A percentile compares a stretch with the other conserved stretches of the same genome.
phyloP scores from a whole-genome alignment of 2,888 invertebrate genomes.

The Orthosia cruda region DNA sequence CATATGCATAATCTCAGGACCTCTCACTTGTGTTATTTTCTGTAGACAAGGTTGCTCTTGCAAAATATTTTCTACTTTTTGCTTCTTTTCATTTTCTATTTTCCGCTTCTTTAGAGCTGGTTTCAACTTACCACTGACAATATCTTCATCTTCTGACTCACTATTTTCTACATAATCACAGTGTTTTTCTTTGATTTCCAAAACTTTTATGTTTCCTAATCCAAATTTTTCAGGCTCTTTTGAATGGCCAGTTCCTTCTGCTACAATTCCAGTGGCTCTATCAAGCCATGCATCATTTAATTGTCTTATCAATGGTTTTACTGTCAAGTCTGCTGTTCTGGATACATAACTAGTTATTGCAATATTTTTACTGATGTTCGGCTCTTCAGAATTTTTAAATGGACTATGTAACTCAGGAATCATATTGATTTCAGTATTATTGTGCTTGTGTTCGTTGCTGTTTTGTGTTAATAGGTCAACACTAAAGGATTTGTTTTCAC shows the following conservation, averaged over 20 bases:
- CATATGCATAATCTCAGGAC: slow-evolving; percentile 12
- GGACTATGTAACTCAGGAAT: slow-evolving; percentile 13
- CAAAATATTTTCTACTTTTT: slow-evolving; percentile 31
- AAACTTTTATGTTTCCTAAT: slow-evolving; percentile 80
- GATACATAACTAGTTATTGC: slow-evolving; percentile 39
- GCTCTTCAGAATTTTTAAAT: slow-evolving; percentile 39
- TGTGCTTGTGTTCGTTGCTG: background rate
- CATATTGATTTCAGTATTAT: slow-evolving; percentile 10
- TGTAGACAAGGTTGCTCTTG: slow-evolving; percentile 46
- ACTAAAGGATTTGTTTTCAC: slow-evolving; percentile 59
- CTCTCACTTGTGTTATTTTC: slow-evolving; percentile 28
- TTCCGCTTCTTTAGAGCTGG: slow-evolving; percentile 92
- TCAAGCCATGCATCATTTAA: slow-evolving; percentile 87
- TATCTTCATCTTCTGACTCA: slow-evolving; percentile 93
- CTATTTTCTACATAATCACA: slow-evolving; percentile 94
- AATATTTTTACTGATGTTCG: slow-evolving; percentile 39
- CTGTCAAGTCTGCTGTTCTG: slow-evolving; percentile 36
- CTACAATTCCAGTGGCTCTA: slow-evolving; percentile 86
- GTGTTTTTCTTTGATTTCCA: slow-evolving; percentile 74
- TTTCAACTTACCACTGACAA: slow-evolving; percentile 84
- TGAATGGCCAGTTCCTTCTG: slow-evolving; percentile 63
- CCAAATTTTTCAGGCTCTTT: slow-evolving; percentile 79
- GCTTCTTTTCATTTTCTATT: slow-evolving; percentile 61
- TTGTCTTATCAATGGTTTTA: slow-evolving; percentile 75
- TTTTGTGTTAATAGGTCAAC: slow-evolving; percentile 6